Evolutionary conservation across 1,140 invertebrate genomes (phyloP), one percentile per base, ranked within the genome.

Genomic region (Trachymyrmex septentrionalis): DNA sequence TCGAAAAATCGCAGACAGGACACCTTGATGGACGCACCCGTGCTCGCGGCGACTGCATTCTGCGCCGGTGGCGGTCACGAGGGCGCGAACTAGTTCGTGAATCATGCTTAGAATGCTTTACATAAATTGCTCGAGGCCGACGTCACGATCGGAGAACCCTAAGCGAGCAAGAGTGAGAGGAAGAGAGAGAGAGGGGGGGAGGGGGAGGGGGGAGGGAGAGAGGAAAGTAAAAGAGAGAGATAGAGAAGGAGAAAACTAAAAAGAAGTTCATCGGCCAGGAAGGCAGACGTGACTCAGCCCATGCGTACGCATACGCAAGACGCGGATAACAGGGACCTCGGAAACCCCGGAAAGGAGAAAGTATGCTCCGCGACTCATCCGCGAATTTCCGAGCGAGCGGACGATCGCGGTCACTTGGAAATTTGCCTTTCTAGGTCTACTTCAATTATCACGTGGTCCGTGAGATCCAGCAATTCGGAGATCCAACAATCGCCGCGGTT

Each of bases 31-130:
- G 87, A 86, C 71, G 87, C 73, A 30, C 75, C 57, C 30, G 24
- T 59, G 76, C 77, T 87, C 66, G 67, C 77, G 66, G 64, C 72
- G 50, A 63, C 84, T 91, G 91, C 92, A 93, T 94, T 94, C 91
- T 91, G 86, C 88, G 90, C 91, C 86, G 86, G 88, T 92, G 89
- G 89, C 93, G 91, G 91, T 93, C 93, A 93, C 92, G 93, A 94
- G 92, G 92, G 93, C 92, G 92, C 92, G 92, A 95, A 95, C 94
- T 95, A 95, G 95, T 95, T 95, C 93, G 94, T 95, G 95, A 95
- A 95, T 95, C 95, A 95, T 95, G 91, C 91, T 88, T 93, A 92
- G 90, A 93, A 92, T 93, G 91, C 92, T 94, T 94, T 94, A 93
- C 94, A 94, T 95, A 94, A 95, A 95, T 95, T 93, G 92, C 91